These are phyloP conservation scores for Ifrita kowaldi DNA, from an alignment of 2,113 vertebrate genomes.

Conservation along the genomic window DNA sequence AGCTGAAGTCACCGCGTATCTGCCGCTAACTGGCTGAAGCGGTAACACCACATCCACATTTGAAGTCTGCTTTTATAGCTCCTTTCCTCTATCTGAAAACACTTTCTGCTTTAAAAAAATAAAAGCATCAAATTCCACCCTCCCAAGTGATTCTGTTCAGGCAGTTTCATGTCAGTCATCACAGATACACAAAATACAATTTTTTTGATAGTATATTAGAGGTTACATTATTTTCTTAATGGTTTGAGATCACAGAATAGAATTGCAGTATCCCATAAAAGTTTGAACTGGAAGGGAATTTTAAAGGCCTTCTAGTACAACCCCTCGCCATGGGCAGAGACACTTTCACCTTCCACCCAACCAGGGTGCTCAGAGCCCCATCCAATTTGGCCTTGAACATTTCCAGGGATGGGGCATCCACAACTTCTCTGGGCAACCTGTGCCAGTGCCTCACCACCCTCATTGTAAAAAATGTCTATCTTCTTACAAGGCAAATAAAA, in stretches of 20 bases:
- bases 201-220: not conserved
- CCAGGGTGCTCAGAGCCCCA: not conserved
- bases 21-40: not conserved
- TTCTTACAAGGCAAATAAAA: not conserved
- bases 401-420: not conserved
- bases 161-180: not conserved
- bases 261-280: not conserved
- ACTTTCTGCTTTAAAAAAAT: not conserved
- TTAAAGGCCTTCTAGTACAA: not conserved
- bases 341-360: not conserved
- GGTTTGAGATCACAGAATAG: not conserved
- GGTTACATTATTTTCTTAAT: not conserved
- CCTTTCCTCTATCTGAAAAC: not conserved
- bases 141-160: not conserved
- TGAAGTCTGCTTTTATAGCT: not conserved
- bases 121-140: not conserved
- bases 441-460: not conserved
- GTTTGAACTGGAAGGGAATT: not conserved
- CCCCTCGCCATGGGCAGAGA: accelerated
- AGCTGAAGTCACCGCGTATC: not conserved
- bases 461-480: not conserved
- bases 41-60: not conserved
- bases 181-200: not conserved
- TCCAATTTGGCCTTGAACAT: not conserved
- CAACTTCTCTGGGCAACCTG: not conserved